A percentile compares a stretch with the other conserved stretches of the same genome.
phyloP scores from a whole-genome alignment of 2,113 vertebrate species.

The Acanthochromis polyacanthus region DNA sequence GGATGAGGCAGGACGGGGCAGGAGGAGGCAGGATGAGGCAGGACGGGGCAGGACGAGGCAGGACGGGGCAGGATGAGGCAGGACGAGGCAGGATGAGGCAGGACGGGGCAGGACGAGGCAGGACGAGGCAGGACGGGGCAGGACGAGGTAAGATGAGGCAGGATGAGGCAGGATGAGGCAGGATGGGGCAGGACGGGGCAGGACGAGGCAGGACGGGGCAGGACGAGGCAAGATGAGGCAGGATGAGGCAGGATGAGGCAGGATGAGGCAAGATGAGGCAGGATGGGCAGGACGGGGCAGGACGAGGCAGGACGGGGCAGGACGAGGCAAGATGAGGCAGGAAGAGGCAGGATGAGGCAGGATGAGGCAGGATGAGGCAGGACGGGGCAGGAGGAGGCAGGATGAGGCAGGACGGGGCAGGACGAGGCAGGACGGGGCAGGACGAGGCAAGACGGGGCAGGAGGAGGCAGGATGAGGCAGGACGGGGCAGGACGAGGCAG shows the following conservation, averaged over 20 bases:
- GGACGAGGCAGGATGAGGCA: constrained; percentile 40
- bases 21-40: constrained; percentile 54
- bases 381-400: no score
- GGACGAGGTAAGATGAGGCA: no score
- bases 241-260: constrained; percentile 54
- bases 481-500: constrained; percentile 26
- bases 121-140: constrained; percentile 39
- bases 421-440: constrained; percentile 52
- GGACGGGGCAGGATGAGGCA: no score
- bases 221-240: constrained; percentile 40
- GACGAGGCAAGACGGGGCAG: no score
- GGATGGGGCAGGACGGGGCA: constrained; percentile 1
- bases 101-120: no score
- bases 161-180: constrained; percentile 54
- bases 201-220: no score
- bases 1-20: constrained; percentile 39
- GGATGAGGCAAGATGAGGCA: constrained; percentile 6
- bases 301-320: constrained; percentile 23
- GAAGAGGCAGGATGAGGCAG: constrained; percentile 54
- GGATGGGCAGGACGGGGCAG: constrained; percentile 52
- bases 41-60: background rate
- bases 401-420: constrained; percentile 38
- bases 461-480: constrained; percentile 53
- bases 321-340: constrained; percentile 39
- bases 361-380: no score